Base-by-base conservation (phyloP, 2,113 vertebrate species). In the Lota lota region DNA sequence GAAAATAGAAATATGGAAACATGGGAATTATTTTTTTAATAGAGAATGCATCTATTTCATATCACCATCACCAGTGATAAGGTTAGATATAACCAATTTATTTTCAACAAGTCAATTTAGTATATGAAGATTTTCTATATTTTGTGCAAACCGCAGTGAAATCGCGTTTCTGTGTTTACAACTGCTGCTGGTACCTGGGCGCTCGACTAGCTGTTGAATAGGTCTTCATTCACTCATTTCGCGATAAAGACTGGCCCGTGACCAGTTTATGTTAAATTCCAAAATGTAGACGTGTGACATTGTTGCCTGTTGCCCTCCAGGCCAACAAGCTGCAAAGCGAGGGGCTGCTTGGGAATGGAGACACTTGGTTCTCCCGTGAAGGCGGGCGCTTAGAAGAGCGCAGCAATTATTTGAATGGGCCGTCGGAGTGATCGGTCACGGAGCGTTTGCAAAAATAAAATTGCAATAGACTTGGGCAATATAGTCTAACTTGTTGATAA, bases 291-390 rank as follows among this genome's bases (percentile, higher is more conserved):
- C 63, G 64, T 77, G 80, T 76, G 76, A 82, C 77, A 66, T 64
- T 62, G 73, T 69, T 68, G 58, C 59, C 76, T 66, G 68, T 22
- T 61, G 73, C 73, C 61, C 61, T n/a, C 59, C 66, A 68, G 78
- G 68, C 71, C 65, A 20, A 21, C 63, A 64, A 20, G 64, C 73
- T 74, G 81, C 79, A 82, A 62, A 72, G 72, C 79, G 82, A 64
- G 72, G 64, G 68, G 62, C 10, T 66, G 76, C 84, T 73, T 88
- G 86, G 82, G 84, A 88, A 88, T 78, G 75, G 71, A 79, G 83
- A 71, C 84, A 88, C 82, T 81, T 83, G 86, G 68, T 63, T 63
- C 70, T 67, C 22, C 64, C 36, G 57, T 77, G 61, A 80, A 84
- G 78, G 77, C 79, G 67, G 67, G 65, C 24, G 61, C 20, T 22